Evolutionary conservation across 2,888 invertebrate species (phyloP).

Genomic region (Gari tellinella): DNA sequence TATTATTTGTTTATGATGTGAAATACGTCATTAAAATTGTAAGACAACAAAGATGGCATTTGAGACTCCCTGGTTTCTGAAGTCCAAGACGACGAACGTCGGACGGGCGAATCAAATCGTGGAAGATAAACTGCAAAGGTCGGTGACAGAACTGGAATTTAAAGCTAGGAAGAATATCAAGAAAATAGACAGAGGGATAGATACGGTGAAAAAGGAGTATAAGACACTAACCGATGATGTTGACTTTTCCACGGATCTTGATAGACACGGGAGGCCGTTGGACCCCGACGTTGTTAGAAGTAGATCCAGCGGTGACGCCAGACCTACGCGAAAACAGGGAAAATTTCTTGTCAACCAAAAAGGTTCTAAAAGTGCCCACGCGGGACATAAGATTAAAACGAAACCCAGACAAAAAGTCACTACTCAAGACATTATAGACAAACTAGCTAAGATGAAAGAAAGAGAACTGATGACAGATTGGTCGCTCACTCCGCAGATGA

Average conservation of each 20-base stretch:
- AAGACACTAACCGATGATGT: constrained; percentile 37
- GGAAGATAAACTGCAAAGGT: constrained; percentile 40
- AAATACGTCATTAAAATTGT: no score
- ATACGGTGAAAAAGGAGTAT: constrained; percentile 29
- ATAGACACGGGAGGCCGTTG: constrained; percentile 33
- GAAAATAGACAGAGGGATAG: constrained; percentile 43
- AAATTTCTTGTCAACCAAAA: no score
- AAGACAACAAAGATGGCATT: constrained; percentile 19
- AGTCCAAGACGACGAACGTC: constrained; percentile 45
- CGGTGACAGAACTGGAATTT: constrained; percentile 30
- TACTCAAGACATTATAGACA: no score
- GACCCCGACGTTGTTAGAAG: constrained; percentile 22
- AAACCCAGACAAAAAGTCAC: no score
- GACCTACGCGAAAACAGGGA: neutral
- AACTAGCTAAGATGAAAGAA: no score
- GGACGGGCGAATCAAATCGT: constrained; percentile 43
- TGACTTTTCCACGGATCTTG: constrained; percentile 44
- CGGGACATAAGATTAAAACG: no score
- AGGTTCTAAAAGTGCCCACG: no score
- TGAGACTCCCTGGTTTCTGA: constrained; percentile 54
- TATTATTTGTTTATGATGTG: no score
- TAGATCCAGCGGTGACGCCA: constrained; percentile 26
- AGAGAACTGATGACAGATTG: no score
- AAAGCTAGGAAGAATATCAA: constrained; percentile 35
- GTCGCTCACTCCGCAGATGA: no score